Conservation (phyloP, 1,140 invertebrate species). For the Psix sp. region DNA sequence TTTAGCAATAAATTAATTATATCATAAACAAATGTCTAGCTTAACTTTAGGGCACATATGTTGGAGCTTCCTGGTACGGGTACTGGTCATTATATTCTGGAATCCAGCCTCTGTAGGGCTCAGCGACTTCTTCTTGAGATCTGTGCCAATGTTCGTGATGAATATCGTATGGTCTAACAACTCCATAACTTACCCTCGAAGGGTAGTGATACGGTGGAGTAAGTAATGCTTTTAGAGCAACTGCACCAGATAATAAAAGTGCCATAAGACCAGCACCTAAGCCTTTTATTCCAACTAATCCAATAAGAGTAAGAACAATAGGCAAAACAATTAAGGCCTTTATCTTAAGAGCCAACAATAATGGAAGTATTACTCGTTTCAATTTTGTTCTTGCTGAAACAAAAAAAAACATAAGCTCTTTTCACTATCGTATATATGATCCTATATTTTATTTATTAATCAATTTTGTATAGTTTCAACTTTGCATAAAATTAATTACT, state of each 20-base stretch:
- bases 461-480: too few relatives aligned
- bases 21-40: conserved; percentile 14
- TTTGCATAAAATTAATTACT: too few relatives aligned
- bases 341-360: conserved; percentile 80
- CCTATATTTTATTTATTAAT: conserved; percentile 14
- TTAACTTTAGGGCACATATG: conserved; percentile 38
- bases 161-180: conserved; percentile 74
- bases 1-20: conserved; percentile 60
- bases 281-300: conserved; percentile 81
- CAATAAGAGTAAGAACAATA: conserved; percentile 80
- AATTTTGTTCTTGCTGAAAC: conserved; percentile 80
- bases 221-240: conserved; percentile 76
- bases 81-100: conserved; percentile 71
- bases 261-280: conserved; percentile 81
- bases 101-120: conserved; percentile 70
- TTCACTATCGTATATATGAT: too few relatives aligned
- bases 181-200: conserved; percentile 75
- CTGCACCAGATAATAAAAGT: conserved; percentile 79
- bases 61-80: conserved; percentile 68
- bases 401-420: conserved; percentile 51
- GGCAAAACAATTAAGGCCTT: conserved; percentile 81
- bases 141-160: conserved; percentile 77
- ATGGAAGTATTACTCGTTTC: conserved; percentile 80
- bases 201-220: conserved; percentile 67
- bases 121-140: conserved; percentile 71